Percentiles rank a stretch among this genome's conserved stretches.
These are phyloP conservation scores for Acanthisitta chloris DNA, from an alignment of 2,113 vertebrate species.

Conservation along the genomic window DNA sequence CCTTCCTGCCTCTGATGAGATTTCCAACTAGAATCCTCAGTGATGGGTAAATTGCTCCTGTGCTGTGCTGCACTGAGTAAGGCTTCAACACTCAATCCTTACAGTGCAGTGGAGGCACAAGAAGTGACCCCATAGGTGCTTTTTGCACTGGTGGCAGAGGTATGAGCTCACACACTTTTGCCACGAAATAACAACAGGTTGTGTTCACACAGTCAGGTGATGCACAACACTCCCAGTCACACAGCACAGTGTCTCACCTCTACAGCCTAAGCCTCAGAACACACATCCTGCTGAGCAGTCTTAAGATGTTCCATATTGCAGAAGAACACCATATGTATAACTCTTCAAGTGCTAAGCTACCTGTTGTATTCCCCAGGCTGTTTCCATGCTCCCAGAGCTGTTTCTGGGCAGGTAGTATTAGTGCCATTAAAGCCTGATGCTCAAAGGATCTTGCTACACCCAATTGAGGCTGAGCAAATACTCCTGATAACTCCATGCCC, in stretches of 20 bases:
- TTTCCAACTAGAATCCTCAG: neutral
- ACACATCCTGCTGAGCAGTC: neutral
- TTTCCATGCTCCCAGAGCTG: neutral
- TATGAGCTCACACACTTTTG: neutral
- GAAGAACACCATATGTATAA: neutral
- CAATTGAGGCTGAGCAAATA: neutral
- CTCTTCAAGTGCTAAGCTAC: neutral
- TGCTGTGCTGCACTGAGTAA: neutral
- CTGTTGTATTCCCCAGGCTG: neutral
- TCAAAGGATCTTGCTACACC: neutral
- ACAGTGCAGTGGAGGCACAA: neutral
- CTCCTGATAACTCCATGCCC: neutral
- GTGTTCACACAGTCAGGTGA: neutral
- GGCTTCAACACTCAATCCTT: neutral
- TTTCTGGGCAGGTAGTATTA: neutral
- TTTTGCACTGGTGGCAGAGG: neutral
- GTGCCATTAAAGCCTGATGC: neutral
- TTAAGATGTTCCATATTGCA: neutral
- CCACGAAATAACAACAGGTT: neutral
- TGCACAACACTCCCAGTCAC: neutral
- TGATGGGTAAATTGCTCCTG: neutral
- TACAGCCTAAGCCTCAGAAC: neutral
- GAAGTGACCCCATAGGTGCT: neutral
- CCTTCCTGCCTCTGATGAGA: neutral
- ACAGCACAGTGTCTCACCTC: neutral